phyloP scores from a whole-genome alignment of 2,797 vertebrate genomes.

The Hoplostethus mediterraneus region DNA sequence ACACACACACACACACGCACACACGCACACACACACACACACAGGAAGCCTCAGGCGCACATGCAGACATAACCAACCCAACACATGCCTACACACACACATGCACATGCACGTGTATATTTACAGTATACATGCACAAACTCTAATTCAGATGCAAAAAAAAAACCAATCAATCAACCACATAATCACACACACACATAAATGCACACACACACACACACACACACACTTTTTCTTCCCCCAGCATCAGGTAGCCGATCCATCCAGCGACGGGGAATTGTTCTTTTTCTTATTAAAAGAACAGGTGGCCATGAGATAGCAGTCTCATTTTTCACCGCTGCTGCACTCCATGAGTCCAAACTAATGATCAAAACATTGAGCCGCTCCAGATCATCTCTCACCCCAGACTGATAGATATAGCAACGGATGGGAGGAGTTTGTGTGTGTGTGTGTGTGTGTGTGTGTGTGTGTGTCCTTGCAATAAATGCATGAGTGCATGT shows the following conservation, averaged over 20 bases:
- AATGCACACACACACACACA: slow-evolving; percentile 9
- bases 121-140: not conserved
- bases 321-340: slow-evolving; percentile 71
- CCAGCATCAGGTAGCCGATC: slow-evolving; percentile 56
- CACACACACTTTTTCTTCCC: slow-evolving; percentile 38
- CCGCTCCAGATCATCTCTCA: slow-evolving; percentile 72
- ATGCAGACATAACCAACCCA: not conserved
- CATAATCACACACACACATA: slow-evolving; percentile 11
- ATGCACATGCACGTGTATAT: not conserved
- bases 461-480: slow-evolving; percentile 1
- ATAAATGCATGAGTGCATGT: not conserved
- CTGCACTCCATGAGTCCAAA: slow-evolving; percentile 74
- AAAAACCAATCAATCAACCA: slow-evolving; percentile 27
- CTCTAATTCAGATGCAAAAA: slow-evolving; percentile 35
- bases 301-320: slow-evolving; percentile 76
- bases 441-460: slow-evolving; percentile 10
- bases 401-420: slow-evolving; percentile 63
- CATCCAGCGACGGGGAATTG: slow-evolving; percentile 62
- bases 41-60: not conserved
- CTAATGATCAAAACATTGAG: slow-evolving; percentile 81
- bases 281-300: slow-evolving; percentile 80
- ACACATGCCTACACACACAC: slow-evolving; percentile 6
- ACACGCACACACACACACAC: not conserved
- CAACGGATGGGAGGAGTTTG: slow-evolving; percentile 37
- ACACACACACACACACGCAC: slow-evolving; percentile 13